Evolutionary conservation across 2,888 invertebrate species (phyloP).

Genomic region (Eumerus sabulonum): DNA sequence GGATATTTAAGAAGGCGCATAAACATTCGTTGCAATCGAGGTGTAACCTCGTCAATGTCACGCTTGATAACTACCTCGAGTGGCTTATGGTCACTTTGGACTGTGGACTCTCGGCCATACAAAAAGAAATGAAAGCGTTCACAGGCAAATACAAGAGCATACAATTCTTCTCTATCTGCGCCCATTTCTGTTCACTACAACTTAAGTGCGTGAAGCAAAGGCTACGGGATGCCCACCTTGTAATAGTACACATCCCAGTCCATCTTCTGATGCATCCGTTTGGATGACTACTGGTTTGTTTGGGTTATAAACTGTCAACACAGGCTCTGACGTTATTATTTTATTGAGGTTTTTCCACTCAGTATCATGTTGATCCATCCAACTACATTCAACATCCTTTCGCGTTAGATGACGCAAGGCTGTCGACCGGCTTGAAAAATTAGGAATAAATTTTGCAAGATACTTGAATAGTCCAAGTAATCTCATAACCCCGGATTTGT

Average conservation of each 20-base stretch:
- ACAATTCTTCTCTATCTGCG: slow-evolving; percentile 75
- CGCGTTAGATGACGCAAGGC: slow-evolving; percentile 41
- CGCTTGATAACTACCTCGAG: slow-evolving; percentile 72
- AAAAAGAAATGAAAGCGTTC: slow-evolving; percentile 17
- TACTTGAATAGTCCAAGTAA: no score
- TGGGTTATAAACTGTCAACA: not conserved
- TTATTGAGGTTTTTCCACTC: not conserved
- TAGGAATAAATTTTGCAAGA: slow-evolving; percentile 66
- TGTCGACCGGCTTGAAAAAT: slow-evolving; percentile 46
- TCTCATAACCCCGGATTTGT: no score
- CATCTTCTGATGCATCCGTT: no score
- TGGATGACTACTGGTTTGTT: slow-evolving; percentile 70
- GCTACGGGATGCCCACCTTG: slow-evolving; percentile 72
- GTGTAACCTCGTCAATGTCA: slow-evolving; percentile 71
- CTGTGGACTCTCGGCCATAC: slow-evolving; percentile 7
- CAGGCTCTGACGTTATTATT: not conserved
- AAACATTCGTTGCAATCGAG: slow-evolving; percentile 71
- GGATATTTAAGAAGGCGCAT: slow-evolving; percentile 71
- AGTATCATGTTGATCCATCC: slow-evolving; percentile 24
- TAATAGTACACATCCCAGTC: slow-evolving; percentile 72
- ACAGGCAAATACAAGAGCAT: slow-evolving; percentile 72
- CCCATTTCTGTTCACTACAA: slow-evolving; percentile 71
- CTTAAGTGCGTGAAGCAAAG: slow-evolving; percentile 73
- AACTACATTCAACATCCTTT: slow-evolving; percentile 50
- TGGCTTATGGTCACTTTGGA: slow-evolving; percentile 73